Evolutionary conservation across 2,113 vertebrate genomes (phyloP).

Genomic region (Otolemur garnettii): DNA sequence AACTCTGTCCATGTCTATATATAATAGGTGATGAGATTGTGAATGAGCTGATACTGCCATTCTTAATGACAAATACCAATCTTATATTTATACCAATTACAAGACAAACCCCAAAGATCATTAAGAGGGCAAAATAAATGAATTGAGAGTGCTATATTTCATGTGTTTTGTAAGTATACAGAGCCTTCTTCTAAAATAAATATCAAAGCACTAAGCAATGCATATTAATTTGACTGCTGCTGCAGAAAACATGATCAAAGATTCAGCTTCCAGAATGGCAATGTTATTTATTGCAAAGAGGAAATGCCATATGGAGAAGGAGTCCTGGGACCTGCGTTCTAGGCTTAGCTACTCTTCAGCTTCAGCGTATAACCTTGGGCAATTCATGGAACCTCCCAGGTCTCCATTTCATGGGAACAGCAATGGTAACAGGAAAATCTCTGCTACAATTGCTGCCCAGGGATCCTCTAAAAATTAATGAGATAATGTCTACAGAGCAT

Average conservation of each 20-base stretch:
- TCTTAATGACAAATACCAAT: slow-evolving; percentile 54
- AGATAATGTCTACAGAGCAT: slow-evolving; percentile 10
- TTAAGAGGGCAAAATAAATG: slow-evolving; percentile 64
- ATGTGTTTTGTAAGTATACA: slow-evolving; percentile 52
- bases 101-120: slow-evolving; percentile 30
- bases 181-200: slow-evolving; percentile 59
- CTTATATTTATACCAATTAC: slow-evolving; percentile 15
- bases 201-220: slow-evolving; percentile 40
- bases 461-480: slow-evolving; percentile 50
- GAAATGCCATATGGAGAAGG: slow-evolving; percentile 23
- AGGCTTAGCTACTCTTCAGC: neutral
- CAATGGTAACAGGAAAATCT: slow-evolving; percentile 11
- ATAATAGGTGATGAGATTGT: slow-evolving; percentile 37
- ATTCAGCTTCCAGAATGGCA: slow-evolving; percentile 23
- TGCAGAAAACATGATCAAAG: slow-evolving; percentile 61
- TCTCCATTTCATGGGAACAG: neutral
- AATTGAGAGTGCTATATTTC: neutral
- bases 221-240: slow-evolving; percentile 63
- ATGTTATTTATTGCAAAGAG: slow-evolving; percentile 58
- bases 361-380: slow-evolving; percentile 30
- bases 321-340: neutral
- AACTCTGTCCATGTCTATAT: slow-evolving; percentile 1
- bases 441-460: neutral
- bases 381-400: neutral
- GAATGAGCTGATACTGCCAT: slow-evolving; percentile 6